These are phyloP conservation scores for Pseudococcus jackbeardsleyi DNA, from an alignment of 2,888 invertebrate species.

Conservation along the genomic window DNA sequence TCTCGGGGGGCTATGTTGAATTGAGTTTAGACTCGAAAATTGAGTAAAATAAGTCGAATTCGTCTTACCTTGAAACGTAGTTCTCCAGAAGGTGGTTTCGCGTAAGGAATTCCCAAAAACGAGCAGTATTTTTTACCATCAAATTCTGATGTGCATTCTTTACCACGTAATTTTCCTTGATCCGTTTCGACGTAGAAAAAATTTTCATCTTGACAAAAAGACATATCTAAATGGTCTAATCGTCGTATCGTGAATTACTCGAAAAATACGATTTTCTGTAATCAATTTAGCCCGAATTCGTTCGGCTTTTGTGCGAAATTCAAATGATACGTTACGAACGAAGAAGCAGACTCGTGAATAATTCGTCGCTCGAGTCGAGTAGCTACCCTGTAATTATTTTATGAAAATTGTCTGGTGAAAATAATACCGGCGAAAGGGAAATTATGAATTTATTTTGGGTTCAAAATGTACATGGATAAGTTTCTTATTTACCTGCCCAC, in stretches of 20 bases:
- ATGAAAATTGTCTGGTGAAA: not conserved
- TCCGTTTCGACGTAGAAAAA: not conserved
- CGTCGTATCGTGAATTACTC: not conserved
- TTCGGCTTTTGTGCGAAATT: not conserved
- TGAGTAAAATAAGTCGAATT: not conserved
- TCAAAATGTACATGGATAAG: not conserved
- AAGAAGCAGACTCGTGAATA: not conserved
- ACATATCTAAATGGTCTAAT: not conserved
- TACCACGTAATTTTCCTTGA: not conserved
- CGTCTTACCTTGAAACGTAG: not conserved
- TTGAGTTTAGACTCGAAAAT: not conserved
- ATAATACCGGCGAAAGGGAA: not conserved
- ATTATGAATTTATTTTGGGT: not conserved
- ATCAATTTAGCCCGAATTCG: not conserved
- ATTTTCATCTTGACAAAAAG: not conserved
- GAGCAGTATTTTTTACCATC: constrained; percentile 25
- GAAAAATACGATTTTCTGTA: not conserved
- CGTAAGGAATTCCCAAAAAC: not conserved
- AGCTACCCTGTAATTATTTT: not conserved
- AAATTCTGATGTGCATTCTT: not conserved
- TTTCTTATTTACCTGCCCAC: not conserved
- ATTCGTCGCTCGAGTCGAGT: not conserved
- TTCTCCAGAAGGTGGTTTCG: not conserved
- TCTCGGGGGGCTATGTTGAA: not conserved
- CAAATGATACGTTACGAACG: not conserved